These are phyloP conservation scores for Homarus gammarus DNA, from an alignment of 2,888 invertebrate species.

Conservation along the genomic window DNA sequence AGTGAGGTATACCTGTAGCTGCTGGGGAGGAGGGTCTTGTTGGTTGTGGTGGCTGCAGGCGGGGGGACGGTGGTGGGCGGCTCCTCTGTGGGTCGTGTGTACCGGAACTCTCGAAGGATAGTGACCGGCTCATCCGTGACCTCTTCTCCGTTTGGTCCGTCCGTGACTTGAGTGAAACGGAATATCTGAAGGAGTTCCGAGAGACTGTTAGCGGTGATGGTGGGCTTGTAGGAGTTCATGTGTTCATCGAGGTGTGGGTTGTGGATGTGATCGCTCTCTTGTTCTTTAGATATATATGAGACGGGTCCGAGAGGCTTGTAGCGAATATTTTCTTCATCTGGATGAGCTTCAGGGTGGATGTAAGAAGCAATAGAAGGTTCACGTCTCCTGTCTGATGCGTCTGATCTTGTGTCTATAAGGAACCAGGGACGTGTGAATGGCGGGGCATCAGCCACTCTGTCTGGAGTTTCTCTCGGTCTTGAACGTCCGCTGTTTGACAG, in stretches of 20 bases:
- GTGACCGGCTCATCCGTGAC: slow-evolving; percentile 55
- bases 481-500: neutral
- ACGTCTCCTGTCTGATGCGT: slow-evolving; percentile 22
- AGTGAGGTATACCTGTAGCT: slow-evolving; percentile 42
- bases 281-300: slow-evolving; percentile 37
- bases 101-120: slow-evolving; percentile 65
- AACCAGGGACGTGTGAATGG: slow-evolving; percentile 49
- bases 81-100: slow-evolving; percentile 73
- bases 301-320: slow-evolving; percentile 59
- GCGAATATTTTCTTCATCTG: slow-evolving; percentile 44
- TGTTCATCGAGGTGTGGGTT: slow-evolving; percentile 67
- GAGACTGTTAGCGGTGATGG: slow-evolving; percentile 73
- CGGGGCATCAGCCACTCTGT: neutral
- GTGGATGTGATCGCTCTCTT: slow-evolving; percentile 21
- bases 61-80: slow-evolving; percentile 50
- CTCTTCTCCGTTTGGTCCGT: slow-evolving; percentile 25
- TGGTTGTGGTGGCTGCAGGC: neutral
- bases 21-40: neutral
- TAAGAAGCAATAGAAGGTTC: slow-evolving; percentile 63
- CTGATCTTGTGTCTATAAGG: slow-evolving; percentile 65
- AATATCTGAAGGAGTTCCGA: slow-evolving; percentile 74
- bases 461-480: neutral
- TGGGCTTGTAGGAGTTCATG: slow-evolving; percentile 69
- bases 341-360: slow-evolving; percentile 54
- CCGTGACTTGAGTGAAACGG: slow-evolving; percentile 67